Base-by-base conservation (phyloP, 2,888 invertebrate species). In the Hyppa rectilinea region DNA sequence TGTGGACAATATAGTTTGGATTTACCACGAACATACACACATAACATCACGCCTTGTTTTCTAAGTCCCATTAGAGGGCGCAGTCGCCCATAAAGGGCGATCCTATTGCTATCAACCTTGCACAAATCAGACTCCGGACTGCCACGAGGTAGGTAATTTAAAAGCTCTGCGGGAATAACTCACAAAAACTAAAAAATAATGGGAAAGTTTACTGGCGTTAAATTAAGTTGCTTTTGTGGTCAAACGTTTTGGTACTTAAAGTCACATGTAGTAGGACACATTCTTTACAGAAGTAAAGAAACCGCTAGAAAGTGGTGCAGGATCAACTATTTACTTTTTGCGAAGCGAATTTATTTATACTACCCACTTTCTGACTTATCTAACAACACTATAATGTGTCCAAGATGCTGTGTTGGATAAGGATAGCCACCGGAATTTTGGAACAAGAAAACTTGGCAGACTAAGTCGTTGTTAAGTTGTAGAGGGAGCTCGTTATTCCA, bases 391-490 rank as follows among this genome's bases (percentile, higher is more conserved):
- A 29, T 75, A 59, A 49, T 29, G 23, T 47, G 29, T 34, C 26
- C n/a, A 53, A 45, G 59, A 55, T 52, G 40, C 23, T 60, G 47
- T 10, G 17, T n/a, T 34, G 29, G 34, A 49, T 53, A 50, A 59
- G 53, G 29, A 59, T 17, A 62, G 40, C 31, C 47, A 45, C 38
- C 23, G 7, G n/a, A 34, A 49, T 58, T 80, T 62, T 23, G 31
- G 34, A 49, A 38, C 23, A 36, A 43, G 29, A 59, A 68, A 74
- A 80, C 65, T 80, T 64, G 45, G 45, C 38, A 55, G 14, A 26
- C 45, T 49, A n/a, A 45, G 36, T 31, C 14, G 9, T 40, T 49
- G 77, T 36, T 40, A 40, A 53, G 45, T 68, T 66, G 23, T 47
- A 9, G 14, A 17, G 20, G 36, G 14, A 49, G 1, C 14, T 40